Base-by-base conservation (phyloP, 1,140 invertebrate genomes). In the Drosophila eugracilis region DNA sequence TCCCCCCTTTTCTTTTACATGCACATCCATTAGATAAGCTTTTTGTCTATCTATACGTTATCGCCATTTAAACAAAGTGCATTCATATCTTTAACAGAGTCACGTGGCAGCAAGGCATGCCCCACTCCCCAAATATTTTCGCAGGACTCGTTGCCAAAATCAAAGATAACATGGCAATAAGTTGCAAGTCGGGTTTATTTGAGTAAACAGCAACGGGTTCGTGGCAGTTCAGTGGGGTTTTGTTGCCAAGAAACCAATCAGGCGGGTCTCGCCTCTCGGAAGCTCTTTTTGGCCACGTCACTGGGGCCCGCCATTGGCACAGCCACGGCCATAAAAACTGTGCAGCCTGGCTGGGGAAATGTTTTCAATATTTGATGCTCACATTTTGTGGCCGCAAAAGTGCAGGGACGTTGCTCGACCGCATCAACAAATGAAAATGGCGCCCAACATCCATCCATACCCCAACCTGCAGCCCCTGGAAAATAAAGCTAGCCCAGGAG, bases 171-270 rank as follows among this genome's bases (percentile, higher is more conserved):
- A 72, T 71, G 69, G 69, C 69, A 39, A 70, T 70, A 70, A 70
- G 66, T 70, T 72, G 66, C 66, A 72, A 72, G 53, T 71, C 52
- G 52, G 37, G 66, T 28, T 41, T 62, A 73, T 60, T 45, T 52
- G 34, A 62, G 47, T 62, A 73, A 73, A 62, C 70, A 73, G 42
- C 22, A 47, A 63, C 47, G 57, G 21, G 66, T 44, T 70, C 41
- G 52, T 54, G 54, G 41, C 32, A 24, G 47, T 66, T 50, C 21
- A 28, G 36, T 63, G 57, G 57, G 26, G 32, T 59, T 52, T 34
- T 50, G 62, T 55, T 83, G 79, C 79, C 79, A 84, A 84, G 72
- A 84, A 84, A 78, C 75, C 71, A 84, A 84, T 84, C 80, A 78
- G 59, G 42, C 71, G 59, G 54, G 39, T 12, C 58, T 34, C 14